Evolutionary conservation across 2,113 vertebrate genomes (phyloP).

Genomic region (Notechis scutatus): DNA sequence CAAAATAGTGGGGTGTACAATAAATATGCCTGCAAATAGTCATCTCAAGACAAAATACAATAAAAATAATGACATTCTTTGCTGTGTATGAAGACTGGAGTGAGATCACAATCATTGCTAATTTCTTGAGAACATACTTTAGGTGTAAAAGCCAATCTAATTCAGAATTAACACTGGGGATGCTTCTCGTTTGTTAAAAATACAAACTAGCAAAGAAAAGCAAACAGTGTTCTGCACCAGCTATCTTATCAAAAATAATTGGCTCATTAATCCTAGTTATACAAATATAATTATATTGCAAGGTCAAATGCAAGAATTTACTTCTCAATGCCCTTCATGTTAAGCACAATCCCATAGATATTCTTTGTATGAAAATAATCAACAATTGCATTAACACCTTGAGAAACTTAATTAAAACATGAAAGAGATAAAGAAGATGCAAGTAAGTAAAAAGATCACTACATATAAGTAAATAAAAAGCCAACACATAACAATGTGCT

Average conservation of each 20-base stretch:
- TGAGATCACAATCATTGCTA: slow-evolving; percentile 12
- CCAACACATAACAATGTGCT: too few species aligned
- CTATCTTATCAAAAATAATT: slow-evolving; percentile 41
- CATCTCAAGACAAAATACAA: neutral
- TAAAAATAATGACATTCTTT: neutral
- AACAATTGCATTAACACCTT: slow-evolving; percentile 17
- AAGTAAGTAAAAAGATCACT: accelerated
- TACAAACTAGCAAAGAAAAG: neutral
- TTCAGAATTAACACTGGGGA: neutral
- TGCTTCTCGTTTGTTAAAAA: slow-evolving; percentile 5
- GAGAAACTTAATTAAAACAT: slow-evolving; percentile 17
- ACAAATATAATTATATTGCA: slow-evolving; percentile 27
- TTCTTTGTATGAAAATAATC: slow-evolving; percentile 23
- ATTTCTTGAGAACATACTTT: slow-evolving; percentile 11
- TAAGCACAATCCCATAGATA: neutral
- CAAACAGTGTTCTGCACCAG: neutral
- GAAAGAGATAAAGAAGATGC: neutral
- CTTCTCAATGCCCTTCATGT: slow-evolving; percentile 19
- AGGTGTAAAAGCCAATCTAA: slow-evolving; percentile 1
- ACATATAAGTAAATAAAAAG: neutral
- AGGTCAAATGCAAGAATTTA: slow-evolving; percentile 31
- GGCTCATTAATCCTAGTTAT: slow-evolving; percentile 28
- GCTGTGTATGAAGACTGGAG: neutral
- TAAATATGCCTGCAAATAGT: neutral
- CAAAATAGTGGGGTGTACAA: neutral